These are phyloP conservation scores for Dione juno DNA, from an alignment of 2,888 invertebrate species.

Conservation along the genomic window DNA sequence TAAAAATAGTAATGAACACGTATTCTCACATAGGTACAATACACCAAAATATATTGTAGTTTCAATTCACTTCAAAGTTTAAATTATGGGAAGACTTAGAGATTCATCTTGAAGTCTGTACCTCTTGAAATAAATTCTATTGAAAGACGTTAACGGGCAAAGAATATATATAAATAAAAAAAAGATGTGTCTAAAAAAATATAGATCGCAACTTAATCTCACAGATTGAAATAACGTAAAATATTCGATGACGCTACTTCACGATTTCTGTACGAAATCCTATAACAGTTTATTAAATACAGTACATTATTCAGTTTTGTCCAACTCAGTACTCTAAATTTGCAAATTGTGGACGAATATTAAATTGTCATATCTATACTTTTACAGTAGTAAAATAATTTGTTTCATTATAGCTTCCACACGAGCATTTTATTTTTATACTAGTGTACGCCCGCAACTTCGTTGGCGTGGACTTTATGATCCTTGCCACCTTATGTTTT, in stretches of 20 bases:
- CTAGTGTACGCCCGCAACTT: too few relatives aligned
- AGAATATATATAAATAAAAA: neutral
- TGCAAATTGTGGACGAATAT: neutral
- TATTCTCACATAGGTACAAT: too few relatives aligned
- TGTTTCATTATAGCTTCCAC: neutral
- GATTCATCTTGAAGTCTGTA: slow-evolving; percentile 2
- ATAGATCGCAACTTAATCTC: neutral
- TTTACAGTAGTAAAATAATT: neutral
- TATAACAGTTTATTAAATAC: neutral
- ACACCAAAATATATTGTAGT: neutral
- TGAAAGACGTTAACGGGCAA: neutral
- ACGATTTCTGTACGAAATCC: too few relatives aligned
- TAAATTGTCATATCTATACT: neutral
- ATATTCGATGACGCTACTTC: neutral
- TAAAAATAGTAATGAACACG: too few relatives aligned
- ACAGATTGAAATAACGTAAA: slow-evolving; percentile 4
- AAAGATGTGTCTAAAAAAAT: neutral
- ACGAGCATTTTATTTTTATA: neutral
- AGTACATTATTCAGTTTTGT: neutral
- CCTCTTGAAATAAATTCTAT: neutral
- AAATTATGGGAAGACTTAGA: neutral
- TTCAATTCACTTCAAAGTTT: slow-evolving; percentile 9
- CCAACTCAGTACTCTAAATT: neutral
- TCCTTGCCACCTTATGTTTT: too few relatives aligned
- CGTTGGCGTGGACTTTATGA: too few relatives aligned